Evolutionary conservation across 2,797 vertebrate genomes (phyloP).

Genomic region (Picus viridis): DNA sequence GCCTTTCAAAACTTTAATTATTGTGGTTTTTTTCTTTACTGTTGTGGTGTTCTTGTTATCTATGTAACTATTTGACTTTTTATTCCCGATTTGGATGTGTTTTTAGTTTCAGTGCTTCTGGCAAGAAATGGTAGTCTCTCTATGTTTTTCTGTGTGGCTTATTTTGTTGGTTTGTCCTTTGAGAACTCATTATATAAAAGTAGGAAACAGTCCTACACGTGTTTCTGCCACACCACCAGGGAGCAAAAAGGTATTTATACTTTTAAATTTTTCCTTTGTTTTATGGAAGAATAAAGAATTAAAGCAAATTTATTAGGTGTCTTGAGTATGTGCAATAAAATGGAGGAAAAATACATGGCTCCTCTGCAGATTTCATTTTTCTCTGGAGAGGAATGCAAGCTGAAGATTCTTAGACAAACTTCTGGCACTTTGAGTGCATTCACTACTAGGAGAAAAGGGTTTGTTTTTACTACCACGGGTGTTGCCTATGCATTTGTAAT

Average conservation of each 20-base stretch:
- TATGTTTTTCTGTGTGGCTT: neutral
- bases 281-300: constrained; percentile 33
- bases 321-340: constrained; percentile 11
- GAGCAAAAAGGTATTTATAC: constrained; percentile 22
- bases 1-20: neutral
- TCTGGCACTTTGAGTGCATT: neutral
- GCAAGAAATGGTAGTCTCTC: neutral
- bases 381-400: constrained; percentile 42
- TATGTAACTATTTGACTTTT: neutral
- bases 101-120: constrained; percentile 11
- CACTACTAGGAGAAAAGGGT: neutral
- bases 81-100: neutral
- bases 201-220: neutral
- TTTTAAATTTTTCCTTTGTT: constrained; percentile 39
- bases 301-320: constrained; percentile 31
- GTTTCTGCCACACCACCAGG: neutral
- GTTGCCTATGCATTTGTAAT: neutral
- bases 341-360: constrained; percentile 11
- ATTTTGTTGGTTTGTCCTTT: neutral
- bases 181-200: neutral
- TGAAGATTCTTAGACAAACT: constrained; percentile 47
- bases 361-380: constrained; percentile 29
- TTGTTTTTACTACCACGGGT: constrained; percentile 7
- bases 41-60: neutral
- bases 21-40: neutral